These are phyloP conservation scores for Drepana falcataria DNA, from an alignment of 2,888 invertebrate genomes.

Conservation along the genomic window DNA sequence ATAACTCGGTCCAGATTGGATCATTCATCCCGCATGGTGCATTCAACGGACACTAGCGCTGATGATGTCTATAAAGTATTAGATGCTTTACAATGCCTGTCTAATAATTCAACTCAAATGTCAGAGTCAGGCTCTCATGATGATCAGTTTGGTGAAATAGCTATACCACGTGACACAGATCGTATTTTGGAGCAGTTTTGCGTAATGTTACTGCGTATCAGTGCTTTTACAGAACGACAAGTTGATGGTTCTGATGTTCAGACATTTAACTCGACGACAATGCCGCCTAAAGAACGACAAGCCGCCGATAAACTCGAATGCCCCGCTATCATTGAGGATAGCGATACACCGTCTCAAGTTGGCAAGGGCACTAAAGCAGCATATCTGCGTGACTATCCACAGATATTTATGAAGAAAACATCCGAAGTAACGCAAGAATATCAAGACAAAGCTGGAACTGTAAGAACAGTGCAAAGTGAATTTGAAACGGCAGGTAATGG, in stretches of 20 bases:
- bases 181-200: constrained; percentile 66
- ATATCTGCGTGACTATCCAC: constrained; percentile 60
- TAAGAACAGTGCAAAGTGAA: constrained; percentile 15
- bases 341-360: constrained; percentile 49
- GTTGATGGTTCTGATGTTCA: constrained; percentile 22
- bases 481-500: constrained; percentile 10
- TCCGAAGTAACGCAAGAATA: constrained; percentile 29
- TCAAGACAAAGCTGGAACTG: constrained; percentile 7
- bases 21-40: constrained; percentile 18
- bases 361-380: constrained; percentile 48
- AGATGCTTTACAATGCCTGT: constrained; percentile 24
- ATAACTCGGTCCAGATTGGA: constrained; percentile 11
- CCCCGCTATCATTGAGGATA: constrained; percentile 31
- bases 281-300: background rate
- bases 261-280: background rate
- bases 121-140: constrained; percentile 49
- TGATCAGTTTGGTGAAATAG: constrained; percentile 58
- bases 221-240: constrained; percentile 37
- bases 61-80: constrained; percentile 27
- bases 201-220: constrained; percentile 58
- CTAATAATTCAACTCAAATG: constrained; percentile 31
- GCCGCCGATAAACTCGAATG: constrained; percentile 21
- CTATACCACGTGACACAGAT: constrained; percentile 56
- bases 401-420: constrained; percentile 61
- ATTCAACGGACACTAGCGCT: constrained; percentile 25